Base-by-base conservation (phyloP, 2,888 invertebrate species). In the Xanthia togata region DNA sequence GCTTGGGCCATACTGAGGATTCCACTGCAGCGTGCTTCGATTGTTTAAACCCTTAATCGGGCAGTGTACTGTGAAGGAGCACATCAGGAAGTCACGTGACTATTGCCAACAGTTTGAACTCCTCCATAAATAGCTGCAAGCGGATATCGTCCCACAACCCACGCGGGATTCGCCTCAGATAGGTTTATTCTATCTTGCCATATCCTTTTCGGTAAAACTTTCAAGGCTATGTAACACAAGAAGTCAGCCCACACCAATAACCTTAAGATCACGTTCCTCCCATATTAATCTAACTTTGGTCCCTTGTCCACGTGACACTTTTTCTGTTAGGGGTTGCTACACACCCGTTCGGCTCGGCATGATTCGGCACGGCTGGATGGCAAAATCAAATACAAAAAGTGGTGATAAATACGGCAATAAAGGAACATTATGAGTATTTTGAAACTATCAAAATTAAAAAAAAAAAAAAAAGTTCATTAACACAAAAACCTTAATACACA, bases 241-340 rank as follows among this genome's bases (percentile, higher is more conserved):
- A 69, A 55, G 14, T 4, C 53, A 20, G 26, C n/a, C 12, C 9
- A 44, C 31, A 23, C 53, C 44, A 65, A 69, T 69, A 50, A 50
- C 17, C 17, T 1, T 14, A 11, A 50, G 57, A 31, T 70, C 70
- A 81, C 72, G 72, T 67, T 44, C 50, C 44, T 17, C n/a, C 14
- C 35, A 64, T 70, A 72, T 65, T 62, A 76, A 57, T 47, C 8
- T 14, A 81, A 76, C 41, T 81, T 81, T 41, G 6, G 26, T 57
- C 69, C 41, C 59, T 20, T 35, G 41, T 41, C 41, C 50, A 47
- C 41, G 44, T 57, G 63, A 44, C 38, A 62, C 41, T 67, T 78
- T 60, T 65, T 64, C 59, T 65, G 44, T 26, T 35, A 23, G 5
- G 14, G 14, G 2, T 23, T 2, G 44, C 14, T 47, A 14, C 65